Base-by-base conservation (phyloP, 2,797 vertebrate species). In the Labeo calbasu region DNA sequence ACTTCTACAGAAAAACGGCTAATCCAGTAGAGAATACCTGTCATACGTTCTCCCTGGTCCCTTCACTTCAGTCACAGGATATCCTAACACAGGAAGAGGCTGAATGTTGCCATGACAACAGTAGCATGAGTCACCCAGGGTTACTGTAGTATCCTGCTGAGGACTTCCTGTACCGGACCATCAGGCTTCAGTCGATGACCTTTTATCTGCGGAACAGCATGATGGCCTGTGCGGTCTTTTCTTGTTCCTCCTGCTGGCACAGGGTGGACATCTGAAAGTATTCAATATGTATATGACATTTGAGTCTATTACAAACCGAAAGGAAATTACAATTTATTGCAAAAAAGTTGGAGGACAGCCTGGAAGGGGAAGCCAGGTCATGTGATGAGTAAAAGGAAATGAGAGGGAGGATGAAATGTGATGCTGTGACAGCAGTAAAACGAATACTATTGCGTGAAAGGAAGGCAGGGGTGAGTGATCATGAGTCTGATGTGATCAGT, bases 31-130 rank as follows among this genome's bases (percentile, higher is more conserved):
- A 68, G 19, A 77, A 73, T 50, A 71, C 57, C 65, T 69, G 81
- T 71, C 48, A 61, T 15, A n/a, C 40, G 65, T 51, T 46, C 71
- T 83, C 32, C 66, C 46, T n/a, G 55, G 36, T 40, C 71, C 63
- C 61, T 61, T 48, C 65, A 68, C 25, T 17, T 43, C 11, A 14
- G 68, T 50, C 28, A 75, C 55, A 85, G 86, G 87, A 89, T 84
- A 79, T 86, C 85, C 81, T 86, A 76, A 25, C 80, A 68, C 83
- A 88, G 83, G 86, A 89, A 86, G 73, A 75, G 55, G 57, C 43
- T 53, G 19, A 36, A 75, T 28, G 78, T 61, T 81, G 46, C 78
- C 55, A 66, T 83, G 78, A 71, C 77, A 79, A 86, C 85, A 70
- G 80, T 50, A 77, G 79, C 53, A 57, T 81, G 82, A 69, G 48